Evolutionary conservation across 1,140 invertebrate species (phyloP), one percentile per base, ranked within the genome.

Genomic region (Bombus polaris): DNA sequence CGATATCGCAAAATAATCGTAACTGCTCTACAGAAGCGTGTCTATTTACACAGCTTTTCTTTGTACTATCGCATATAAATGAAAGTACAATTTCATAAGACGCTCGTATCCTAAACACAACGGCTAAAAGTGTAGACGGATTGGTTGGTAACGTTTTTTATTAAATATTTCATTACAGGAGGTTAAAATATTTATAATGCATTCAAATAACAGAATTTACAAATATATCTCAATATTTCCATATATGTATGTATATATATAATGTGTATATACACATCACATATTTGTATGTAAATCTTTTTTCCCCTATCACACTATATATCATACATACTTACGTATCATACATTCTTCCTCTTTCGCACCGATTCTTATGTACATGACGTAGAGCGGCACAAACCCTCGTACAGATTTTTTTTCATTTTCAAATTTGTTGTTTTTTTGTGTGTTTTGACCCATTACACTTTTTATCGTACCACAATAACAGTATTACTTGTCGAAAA

Each of bases 81-180:
- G 39, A 62, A 82, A 42, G 28, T 65, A 70, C 39, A 74, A 62
- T 37, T 73, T 37, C 9, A 3, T 70, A n/a, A 62, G n/a, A 66
- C 37, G 44, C 59, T 22, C 25, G 32, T 39, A 37, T 15, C 68
- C 68, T 47, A 85, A 47, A 62, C 68, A 39, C 39, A n/a, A 47
- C 71, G 39, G 47, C 62, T 59, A 78, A 73, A 83, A 57, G 42
- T 39, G 42, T 72, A 47, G 59, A 66, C 77, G 71, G 47, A 79
- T 93, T 94, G 92, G 91, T 91, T 93, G 93, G 93, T 94, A 93
- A 94, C 92, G 93, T 94, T 94, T 94, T 94, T 94, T 94, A 94
- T 94, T 94, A 93, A 94, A 94, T 95, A 93, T 94, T 94, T 94
- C 92, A 95, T 95, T 95, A 95, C 94, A 94, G 93, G 93, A 94